Conservation (phyloP, 2,113 vertebrate genomes). For the Callithrix jacchus region DNA sequence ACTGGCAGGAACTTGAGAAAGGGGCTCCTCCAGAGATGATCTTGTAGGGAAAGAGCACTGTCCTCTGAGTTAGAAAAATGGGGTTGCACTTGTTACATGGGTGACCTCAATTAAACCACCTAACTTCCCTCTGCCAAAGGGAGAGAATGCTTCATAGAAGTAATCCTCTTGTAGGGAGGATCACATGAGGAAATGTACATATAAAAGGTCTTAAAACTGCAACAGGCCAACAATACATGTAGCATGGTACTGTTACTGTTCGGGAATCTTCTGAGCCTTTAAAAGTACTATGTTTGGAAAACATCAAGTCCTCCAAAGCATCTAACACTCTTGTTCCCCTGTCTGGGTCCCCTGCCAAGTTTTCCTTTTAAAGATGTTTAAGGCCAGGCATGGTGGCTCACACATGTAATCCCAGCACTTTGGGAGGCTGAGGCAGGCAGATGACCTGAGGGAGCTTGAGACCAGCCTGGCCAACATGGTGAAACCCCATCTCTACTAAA, state of each 20-base stretch:
- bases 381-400: too few relatives aligned
- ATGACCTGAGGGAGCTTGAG: too few relatives aligned
- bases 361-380: neutral
- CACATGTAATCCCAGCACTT: too few relatives aligned
- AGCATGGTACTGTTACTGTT: neutral
- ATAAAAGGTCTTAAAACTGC: neutral
- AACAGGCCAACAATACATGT: neutral
- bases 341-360: neutral
- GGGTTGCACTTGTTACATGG: neutral
- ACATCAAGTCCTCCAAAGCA: neutral
- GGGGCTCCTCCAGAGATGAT: neutral
- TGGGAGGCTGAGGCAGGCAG: too few relatives aligned
- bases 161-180: neutral
- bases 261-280: neutral
- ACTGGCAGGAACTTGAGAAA: neutral
- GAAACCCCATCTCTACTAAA: too few relatives aligned
- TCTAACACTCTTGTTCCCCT: neutral
- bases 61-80: neutral
- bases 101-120: neutral
- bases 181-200: neutral
- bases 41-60: neutral
- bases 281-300: neutral
- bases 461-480: too few relatives aligned
- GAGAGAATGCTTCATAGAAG: neutral
- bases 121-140: neutral